Evolutionary conservation across 2,888 invertebrate species (phyloP).

Genomic region (Hecatera dysodea): DNA sequence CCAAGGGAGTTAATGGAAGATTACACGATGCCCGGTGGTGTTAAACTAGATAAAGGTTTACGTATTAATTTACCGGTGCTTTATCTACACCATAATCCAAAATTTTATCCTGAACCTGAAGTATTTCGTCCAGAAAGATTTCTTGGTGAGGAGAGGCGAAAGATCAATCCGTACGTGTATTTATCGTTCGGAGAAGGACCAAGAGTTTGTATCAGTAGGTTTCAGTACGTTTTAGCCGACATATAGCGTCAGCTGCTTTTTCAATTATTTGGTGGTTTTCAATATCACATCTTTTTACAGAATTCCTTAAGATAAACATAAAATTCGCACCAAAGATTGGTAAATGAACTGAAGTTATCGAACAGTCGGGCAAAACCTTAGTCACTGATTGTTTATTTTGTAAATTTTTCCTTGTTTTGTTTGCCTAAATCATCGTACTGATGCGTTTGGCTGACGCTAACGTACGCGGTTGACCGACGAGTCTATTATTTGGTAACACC

Average conservation of each 20-base stretch:
- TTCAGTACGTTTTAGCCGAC: no score
- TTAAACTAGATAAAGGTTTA: constrained; percentile 64
- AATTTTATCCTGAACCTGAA: constrained; percentile 72
- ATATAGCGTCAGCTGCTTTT: no score
- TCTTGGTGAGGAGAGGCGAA: constrained; percentile 65
- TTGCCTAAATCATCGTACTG: not conserved
- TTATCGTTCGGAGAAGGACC: no score
- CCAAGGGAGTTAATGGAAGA: constrained; percentile 73
- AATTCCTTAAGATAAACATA: not conserved
- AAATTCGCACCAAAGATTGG: not conserved
- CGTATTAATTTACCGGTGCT: constrained; percentile 72
- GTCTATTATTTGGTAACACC: not conserved
- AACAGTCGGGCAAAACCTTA: not conserved
- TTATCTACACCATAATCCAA: constrained; percentile 69
- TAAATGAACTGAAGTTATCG: not conserved
- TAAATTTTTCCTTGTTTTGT: constrained; percentile 21
- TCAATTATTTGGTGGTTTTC: no score
- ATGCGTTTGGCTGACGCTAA: no score
- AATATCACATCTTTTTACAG: not conserved
- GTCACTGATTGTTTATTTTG: not conserved
- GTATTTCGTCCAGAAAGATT: constrained; percentile 72
- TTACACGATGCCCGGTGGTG: constrained; percentile 72
- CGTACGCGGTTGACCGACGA: not conserved
- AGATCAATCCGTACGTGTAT: constrained; percentile 71
- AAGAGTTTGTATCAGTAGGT: constrained; percentile 73